Conservation (phyloP, 2,888 invertebrate species). For the Parelbella ahira region DNA sequence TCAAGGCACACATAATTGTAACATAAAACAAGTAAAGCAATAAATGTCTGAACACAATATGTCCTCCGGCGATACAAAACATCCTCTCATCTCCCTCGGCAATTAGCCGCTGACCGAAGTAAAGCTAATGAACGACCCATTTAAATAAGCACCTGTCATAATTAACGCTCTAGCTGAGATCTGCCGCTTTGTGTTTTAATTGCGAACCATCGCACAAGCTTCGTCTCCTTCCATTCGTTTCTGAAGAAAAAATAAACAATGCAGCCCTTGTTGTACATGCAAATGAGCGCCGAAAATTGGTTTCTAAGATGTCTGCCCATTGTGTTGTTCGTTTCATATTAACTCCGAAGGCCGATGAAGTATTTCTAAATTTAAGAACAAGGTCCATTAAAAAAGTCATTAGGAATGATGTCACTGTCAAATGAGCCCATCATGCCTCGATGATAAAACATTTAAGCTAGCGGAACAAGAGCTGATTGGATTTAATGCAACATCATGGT, state of each 20-base stretch:
- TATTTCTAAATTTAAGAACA: constrained; percentile 25
- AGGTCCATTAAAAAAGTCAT: constrained; percentile 19
- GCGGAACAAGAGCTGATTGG: constrained; percentile 19
- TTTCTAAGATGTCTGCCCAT: constrained; percentile 24
- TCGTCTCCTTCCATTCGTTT: constrained; percentile 40
- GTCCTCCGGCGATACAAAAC: too few species aligned
- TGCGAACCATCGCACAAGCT: constrained; percentile 42
- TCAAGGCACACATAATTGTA: too few species aligned
- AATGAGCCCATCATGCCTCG: constrained; percentile 19
- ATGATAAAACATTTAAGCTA: constrained; percentile 13
- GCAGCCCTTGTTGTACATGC: constrained; percentile 46
- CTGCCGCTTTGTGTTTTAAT: constrained; percentile 46
- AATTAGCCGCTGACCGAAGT: constrained; percentile 9
- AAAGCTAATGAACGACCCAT: constrained; percentile 7
- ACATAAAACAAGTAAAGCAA: too few species aligned
- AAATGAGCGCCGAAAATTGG: constrained; percentile 39
- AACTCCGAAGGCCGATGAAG: constrained; percentile 24
- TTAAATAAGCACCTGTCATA: constrained; percentile 38
- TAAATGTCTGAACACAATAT: too few species aligned
- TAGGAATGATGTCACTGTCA: constrained; percentile 25
- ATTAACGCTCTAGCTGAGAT: constrained; percentile 31
- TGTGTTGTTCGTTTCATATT: constrained; percentile 20
- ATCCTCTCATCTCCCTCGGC: constrained; percentile 7
- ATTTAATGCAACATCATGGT: constrained; percentile 11
- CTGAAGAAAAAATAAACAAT: constrained; percentile 34